Evolutionary conservation across 2,888 invertebrate species (phyloP), one percentile per base, ranked within the genome.

Genomic region (Drosophila pseudotalamancana): DNA sequence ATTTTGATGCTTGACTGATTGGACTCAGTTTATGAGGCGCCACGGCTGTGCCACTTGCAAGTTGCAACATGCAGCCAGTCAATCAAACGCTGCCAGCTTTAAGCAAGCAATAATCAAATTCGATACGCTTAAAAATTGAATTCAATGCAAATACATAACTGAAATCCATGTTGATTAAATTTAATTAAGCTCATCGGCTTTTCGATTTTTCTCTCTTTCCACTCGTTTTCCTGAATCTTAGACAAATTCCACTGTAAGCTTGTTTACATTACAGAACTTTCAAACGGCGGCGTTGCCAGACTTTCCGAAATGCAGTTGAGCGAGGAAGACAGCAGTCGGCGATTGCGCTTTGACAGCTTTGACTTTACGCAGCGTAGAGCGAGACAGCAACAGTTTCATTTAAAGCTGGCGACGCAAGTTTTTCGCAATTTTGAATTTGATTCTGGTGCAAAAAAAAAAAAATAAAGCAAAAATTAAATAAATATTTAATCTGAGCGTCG

Each of bases 1-100:
- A 72, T 81, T 88, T 89, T 87, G 89, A 88, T 79, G 89, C 88
- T 86, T 89, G 89, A 89, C 78, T 85, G 87, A 88, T 86, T 88
- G 87, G 67, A 54, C 32, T 35, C 48, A 56, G 72, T 79, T 75
- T 71, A 62, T 71, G 77, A 55, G 72, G 81, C 57, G 82, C 62
- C 31, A 14, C 12, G n/a, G 48, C 57, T 23, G n/a, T 43, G 39
- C n/a, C 64, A 25, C 34, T 66, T 64, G 29, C 45, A 16, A 12
- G 21, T 11, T 21, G 32, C 14, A 32, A 0, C 8, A 4, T 23
- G 43, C 14, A 40, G 8, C n/a, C n/a, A n/a, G n/a, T n/a, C n/a
- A n/a, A n/a, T n/a, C n/a, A n/a, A n/a, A n/a, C n/a, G n/a, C n/a
- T n/a, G n/a, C n/a, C n/a, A 21, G 1, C 25, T 39, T 46, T 14